Evolutionary conservation across 2,113 vertebrate genomes (phyloP), one percentile per base, ranked within the genome.

Genomic region (Talpa occidentalis): DNA sequence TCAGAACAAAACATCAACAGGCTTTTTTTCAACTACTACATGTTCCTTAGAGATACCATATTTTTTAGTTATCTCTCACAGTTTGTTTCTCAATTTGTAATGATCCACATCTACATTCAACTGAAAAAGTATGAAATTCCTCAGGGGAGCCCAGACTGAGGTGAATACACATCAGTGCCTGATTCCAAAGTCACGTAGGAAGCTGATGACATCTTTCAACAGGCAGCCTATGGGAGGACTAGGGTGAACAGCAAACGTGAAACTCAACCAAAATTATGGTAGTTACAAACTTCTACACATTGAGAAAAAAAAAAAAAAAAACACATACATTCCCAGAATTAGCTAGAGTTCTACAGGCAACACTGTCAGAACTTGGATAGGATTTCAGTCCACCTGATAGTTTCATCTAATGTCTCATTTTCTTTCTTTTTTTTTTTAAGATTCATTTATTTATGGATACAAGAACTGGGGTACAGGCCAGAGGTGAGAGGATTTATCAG

Each of bases 351-450:
- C 21, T 22, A 4, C 40, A 42, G 66, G n/a, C 42, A 93, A 84
- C 17, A 21, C 15, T 24, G n/a, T 62, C 80, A 93, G 86, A 87
- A 78, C 11, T 90, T 54, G 10, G 67, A 37, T 60, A 37, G 79
- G 95, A 93, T 88, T 72, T 80, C 64, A 78, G 66, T 37, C 49
- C 59, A 90, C 37, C 59, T 52, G 49, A 85, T 90, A 54, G 77
- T 49, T 69, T 92, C n/a, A 10, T 15, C 88, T n/a, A n/a, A 85
- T 0, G 0, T 67, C 92, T 95, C 91, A 70, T 97, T 97, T 72
- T 87, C 60, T n/a, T n/a, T n/a, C n/a, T n/a, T n/a, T n/a, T n/a
- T n/a, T n/a, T n/a, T n/a, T n/a, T n/a, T n/a, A n/a, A n/a, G n/a
- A n/a, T n/a, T n/a, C n/a, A n/a, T n/a, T n/a, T n/a, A n/a, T n/a